phyloP scores from a whole-genome alignment of 2,888 invertebrate genomes.

The Drosophila meridionalis region DNA sequence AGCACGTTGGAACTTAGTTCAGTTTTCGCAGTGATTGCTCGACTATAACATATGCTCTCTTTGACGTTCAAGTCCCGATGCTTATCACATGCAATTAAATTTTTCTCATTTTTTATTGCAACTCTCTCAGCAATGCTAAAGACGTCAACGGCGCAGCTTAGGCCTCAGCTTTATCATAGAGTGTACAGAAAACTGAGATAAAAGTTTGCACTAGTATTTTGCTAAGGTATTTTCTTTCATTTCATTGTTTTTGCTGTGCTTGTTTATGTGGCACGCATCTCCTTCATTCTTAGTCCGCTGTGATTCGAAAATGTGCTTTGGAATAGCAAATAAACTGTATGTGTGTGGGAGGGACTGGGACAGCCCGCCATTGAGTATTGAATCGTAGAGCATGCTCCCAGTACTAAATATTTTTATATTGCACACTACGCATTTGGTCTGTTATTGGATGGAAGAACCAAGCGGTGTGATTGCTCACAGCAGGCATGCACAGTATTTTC shows the following conservation, averaged over 20 bases:
- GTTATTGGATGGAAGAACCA: conserved; percentile 38
- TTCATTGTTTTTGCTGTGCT: conserved; percentile 19
- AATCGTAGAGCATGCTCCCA: conserved; percentile 8
- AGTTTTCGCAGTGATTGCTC: background rate
- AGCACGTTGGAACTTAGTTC: background rate
- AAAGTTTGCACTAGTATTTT: conserved; percentile 11
- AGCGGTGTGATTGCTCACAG: conserved; percentile 13
- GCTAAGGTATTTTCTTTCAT: conserved; percentile 20
- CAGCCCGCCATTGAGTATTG: conserved; percentile 16
- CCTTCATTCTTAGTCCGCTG: conserved; percentile 36
- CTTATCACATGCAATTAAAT: background rate
- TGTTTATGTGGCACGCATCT: conserved; percentile 48
- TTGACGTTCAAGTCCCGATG: background rate
- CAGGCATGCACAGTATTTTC: background rate
- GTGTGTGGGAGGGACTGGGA: conserved; percentile 6
- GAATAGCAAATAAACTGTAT: conserved; percentile 60
- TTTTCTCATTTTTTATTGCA: background rate
- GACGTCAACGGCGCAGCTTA: background rate
- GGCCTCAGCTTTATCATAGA: background rate
- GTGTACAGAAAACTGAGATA: conserved; percentile 13
- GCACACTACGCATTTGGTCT: conserved; percentile 37
- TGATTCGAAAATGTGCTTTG: conserved; percentile 48
- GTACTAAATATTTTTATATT: conserved; percentile 34
- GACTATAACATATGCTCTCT: conserved; percentile 21
- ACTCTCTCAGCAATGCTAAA: background rate